Evolutionary conservation across 1,140 invertebrate genomes (phyloP), one percentile per base, ranked within the genome.

Genomic region (Heterodera carotae): DNA sequence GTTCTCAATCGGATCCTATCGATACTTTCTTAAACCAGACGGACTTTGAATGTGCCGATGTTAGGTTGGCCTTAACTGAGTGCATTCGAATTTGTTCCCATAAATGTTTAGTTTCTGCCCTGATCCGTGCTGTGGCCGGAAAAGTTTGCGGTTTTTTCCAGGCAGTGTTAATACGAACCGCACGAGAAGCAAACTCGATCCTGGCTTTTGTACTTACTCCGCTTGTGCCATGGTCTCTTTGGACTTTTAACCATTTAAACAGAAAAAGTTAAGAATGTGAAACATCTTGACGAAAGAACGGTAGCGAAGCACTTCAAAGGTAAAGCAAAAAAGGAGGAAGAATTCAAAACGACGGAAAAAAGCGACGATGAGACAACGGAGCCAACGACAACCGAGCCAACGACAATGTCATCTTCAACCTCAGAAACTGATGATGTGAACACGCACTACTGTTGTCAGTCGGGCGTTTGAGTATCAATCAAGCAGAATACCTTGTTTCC

Each of bases 371-470:
- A 4, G 18, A 69, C 53, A 18, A 69, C 31, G 39, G 36, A 67
- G 36, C 29, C 53, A 39, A 4, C 53, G 27, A 27, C 53, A 12
- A 43, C 39, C 6, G 39, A 43, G 48, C 15, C 48, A 56, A 5
- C 48, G 48, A 56, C 12, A 18, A 12, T 4, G 39, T 43, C 39
- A 43, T 1, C 39, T 10, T 0, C 2, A 43, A 1, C 39, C 0
- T 7, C 48, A 56, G 12, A 18, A 25, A 25, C 6, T 29, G 6
- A 18, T 18, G 69, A 31, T 18, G 59, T 59, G 2, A 71, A 59
- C 33, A 71, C 69, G 59, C 69, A 71, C 33, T 71, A 71, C 59
- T 71, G 69, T 22, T 71, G 69, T 71, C n/a, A 70, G 67, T 25
- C 1, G 15, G 12, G 48, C 5, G 33, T 31, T 69, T 69, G 48